Percentiles rank a stretch among this genome's conserved stretches.
Evolutionary conservation across 92 coral and sea anemone species (phyloP).

Genomic region (Ricordea florida): DNA sequence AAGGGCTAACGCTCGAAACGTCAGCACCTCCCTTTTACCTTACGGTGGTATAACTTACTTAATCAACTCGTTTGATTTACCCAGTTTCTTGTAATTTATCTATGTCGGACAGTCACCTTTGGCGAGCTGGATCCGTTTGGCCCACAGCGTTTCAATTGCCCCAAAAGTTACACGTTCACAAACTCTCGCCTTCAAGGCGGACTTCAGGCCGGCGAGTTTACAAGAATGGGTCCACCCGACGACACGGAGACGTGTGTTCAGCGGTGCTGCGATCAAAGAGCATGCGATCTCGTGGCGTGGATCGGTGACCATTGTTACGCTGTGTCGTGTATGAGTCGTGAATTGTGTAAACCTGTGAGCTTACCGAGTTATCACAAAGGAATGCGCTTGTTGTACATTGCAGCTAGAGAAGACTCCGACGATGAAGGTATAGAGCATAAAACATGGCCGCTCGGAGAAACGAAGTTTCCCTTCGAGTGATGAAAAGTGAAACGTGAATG

Average conservation of each 20-base stretch:
- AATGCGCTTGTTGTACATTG: constrained; percentile 46
- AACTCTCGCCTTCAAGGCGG: constrained; percentile 62
- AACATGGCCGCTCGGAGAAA: too few species aligned
- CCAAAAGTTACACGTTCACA: constrained; percentile 53
- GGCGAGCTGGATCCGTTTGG: background rate
- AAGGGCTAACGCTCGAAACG: too few species aligned
- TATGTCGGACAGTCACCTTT: background rate
- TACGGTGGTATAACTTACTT: too few species aligned
- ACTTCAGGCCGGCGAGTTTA: constrained; percentile 42
- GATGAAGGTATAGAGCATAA: constrained; percentile 8
- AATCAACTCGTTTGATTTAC: too few species aligned
- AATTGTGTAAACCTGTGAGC: constrained; percentile 46
- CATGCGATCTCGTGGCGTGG: constrained; percentile 65
- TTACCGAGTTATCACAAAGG: constrained; percentile 34
- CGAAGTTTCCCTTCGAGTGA: background rate
- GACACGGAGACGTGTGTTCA: constrained; percentile 61
- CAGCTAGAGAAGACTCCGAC: constrained; percentile 26
- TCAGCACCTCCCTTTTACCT: too few species aligned
- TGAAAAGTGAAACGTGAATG: too few species aligned
- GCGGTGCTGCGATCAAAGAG: constrained; percentile 66
- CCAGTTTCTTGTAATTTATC: too few species aligned
- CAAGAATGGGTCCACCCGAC: constrained; percentile 45
- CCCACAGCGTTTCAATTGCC: constrained; percentile 45
- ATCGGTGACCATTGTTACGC: constrained; percentile 60
- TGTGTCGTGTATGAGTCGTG: constrained; percentile 47